These are phyloP conservation scores for Verasper variegatus DNA, from an alignment of 2,113 vertebrate genomes.

Conservation along the genomic window DNA sequence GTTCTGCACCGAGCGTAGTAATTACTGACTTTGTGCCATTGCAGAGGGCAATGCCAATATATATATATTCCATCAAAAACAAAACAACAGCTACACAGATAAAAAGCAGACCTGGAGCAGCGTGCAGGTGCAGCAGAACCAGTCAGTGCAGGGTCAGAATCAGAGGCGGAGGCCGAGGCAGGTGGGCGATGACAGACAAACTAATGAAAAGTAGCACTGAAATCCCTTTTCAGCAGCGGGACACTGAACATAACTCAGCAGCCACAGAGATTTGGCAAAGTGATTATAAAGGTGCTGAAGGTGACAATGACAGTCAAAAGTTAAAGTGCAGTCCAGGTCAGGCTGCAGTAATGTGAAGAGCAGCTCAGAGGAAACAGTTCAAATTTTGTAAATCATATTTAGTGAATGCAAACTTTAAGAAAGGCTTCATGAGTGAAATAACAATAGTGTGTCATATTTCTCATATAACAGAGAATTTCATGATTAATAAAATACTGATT, in stretches of 20 bases:
- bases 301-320: slow-evolving; percentile 24
- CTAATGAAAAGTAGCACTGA: slow-evolving; percentile 60
- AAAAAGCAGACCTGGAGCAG: slow-evolving; percentile 14
- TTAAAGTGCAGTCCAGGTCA: slow-evolving; percentile 13
- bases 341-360: slow-evolving; percentile 17
- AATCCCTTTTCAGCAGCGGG: slow-evolving; percentile 33
- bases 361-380: slow-evolving; percentile 15
- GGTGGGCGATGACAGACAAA: slow-evolving; percentile 54
- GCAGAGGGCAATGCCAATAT: slow-evolving; percentile 20
- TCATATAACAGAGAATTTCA: too few relatives aligned
- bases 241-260: slow-evolving; percentile 60
- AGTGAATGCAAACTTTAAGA: too few relatives aligned
- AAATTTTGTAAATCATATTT: too few relatives aligned
- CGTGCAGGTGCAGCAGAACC: slow-evolving; percentile 53
- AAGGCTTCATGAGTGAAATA: too few relatives aligned
- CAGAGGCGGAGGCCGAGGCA: slow-evolving; percentile 30
- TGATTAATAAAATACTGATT: too few relatives aligned
- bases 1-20: slow-evolving; percentile 12
- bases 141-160: slow-evolving; percentile 44
- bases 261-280: slow-evolving; percentile 34
- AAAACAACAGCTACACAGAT: slow-evolving; percentile 4
- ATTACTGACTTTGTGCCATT: slow-evolving; percentile 34
- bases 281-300: slow-evolving; percentile 23
- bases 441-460: too few relatives aligned
- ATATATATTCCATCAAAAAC: slow-evolving; percentile 1